Evolutionary conservation across 2,888 invertebrate genomes (phyloP), one percentile per base, ranked within the genome.

Genomic region (Xestia ashworthii): DNA sequence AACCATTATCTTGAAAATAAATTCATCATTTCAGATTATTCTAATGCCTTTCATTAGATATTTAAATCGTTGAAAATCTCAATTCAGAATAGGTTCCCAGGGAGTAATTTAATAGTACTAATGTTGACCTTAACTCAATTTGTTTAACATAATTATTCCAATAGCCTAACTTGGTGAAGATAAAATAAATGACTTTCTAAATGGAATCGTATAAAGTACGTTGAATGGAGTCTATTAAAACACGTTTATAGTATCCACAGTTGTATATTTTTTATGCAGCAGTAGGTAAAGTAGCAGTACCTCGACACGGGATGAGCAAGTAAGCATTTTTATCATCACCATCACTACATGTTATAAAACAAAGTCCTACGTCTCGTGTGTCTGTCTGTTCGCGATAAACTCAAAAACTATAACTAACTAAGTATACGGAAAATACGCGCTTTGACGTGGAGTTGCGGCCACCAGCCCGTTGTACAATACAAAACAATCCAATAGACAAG

Each of bases 61-160:
- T 80, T 84, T 55, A 76, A 83, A 76, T 83, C 62, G 46, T 62
- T 58, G 74, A 46, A 60, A 80, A 76, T 76, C 58, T 71, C 22
- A 48, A 74, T 55, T 76, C 58, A 55, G n/a, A 83, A 76, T 84
- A 71, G 74, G 71, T 66, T 44, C 46, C 84, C 16, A 55, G 84
- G 83, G 83, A 80, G 80, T 53, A 46, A 66, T 83, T 83, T 71
- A 76, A 58, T 48, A 68, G 65, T 50, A 76, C 80, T 83, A 69
- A 80, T 71, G 71, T 71, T 74, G 84, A 80, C 60, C 68, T 76
- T 32, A 73, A 58, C 55, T 71, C 53, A 74, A 67, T 83, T 85
- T 71, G 69, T 66, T 79, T 74, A 71, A 76, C 76, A 48, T 69
- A 86, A 78, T 84, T 83, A 83, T 86, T 74, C 74, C 9, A 75